Base-by-base conservation (phyloP, 2,888 invertebrate species). In the Dione juno region DNA sequence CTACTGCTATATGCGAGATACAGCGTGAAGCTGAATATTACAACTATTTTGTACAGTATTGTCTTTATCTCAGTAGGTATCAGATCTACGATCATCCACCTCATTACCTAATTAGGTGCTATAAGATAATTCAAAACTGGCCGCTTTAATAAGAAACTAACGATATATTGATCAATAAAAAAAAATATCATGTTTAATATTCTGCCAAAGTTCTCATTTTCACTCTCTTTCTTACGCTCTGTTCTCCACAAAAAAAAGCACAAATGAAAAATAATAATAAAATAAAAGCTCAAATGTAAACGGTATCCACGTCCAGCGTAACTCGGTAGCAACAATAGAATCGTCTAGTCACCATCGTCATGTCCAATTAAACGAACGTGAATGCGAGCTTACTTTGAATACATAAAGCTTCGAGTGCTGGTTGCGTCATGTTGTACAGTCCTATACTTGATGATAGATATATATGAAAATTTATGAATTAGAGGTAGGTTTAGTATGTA, bases 351-450 rank as follows among this genome's bases (percentile, higher is more conserved):
- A 77, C 66, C 65, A 50, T 43, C 28, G 67, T 59, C 66, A 54
- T 70, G 70, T 77, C 77, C 78, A 78, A 78, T 78, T 78, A 78
- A 65, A 72, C 67, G 64, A 67, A 75, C 75, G 73, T 77, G 77
- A 72, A 75, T 72, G 69, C 54, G 66, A 67, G 74, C 71, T 76
- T 74, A 74, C 58, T 65, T 57, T 73, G 65, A 72, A 72, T 70
- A 70, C 61, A 70, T 70, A 67, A 71, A 64, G 64, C 35, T 64
- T 43, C n/a, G n/a, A 61, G 45, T 61, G 45, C 28, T 61, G 43
- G n/a, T 61, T 61, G 28, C 61, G 61, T 61, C 61, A 61, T 61
- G 45, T 10, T n/a, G 10, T n/a, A n/a, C n/a, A n/a, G n/a, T n/a
- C 11, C 35, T 57, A 57, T 35, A 5, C 57, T 40, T 57, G 6